Evolutionary conservation across 1,140 invertebrate genomes (phyloP).

Genomic region (Heliconius hermathena): DNA sequence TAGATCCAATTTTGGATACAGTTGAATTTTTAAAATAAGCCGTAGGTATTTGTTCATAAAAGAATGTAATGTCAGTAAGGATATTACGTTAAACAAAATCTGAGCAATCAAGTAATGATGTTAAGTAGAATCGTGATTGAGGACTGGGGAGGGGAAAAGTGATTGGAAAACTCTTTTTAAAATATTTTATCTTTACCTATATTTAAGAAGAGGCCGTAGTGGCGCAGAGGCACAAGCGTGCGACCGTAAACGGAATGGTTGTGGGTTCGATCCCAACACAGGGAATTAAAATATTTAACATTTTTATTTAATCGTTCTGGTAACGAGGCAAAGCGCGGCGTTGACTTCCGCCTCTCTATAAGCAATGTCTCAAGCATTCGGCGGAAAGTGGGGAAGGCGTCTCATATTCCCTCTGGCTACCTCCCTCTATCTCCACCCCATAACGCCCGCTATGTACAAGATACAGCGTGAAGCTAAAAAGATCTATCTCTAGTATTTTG

Average conservation of each 20-base stretch:
- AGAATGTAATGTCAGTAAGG: slow-evolving; percentile 34
- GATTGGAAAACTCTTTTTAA: neutral
- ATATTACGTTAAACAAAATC: slow-evolving; percentile 43
- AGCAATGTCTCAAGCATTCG: no score
- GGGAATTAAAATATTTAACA: neutral
- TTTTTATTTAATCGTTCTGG: neutral
- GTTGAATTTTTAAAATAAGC: slow-evolving; percentile 15
- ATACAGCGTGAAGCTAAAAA: neutral
- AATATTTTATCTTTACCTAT: no score
- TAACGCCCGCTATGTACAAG: neutral
- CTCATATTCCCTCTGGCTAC: neutral
- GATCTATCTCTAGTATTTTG: no score
- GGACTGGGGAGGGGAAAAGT: neutral
- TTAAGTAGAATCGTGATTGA: slow-evolving; percentile 43
- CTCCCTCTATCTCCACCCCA: neutral
- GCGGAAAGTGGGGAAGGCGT: no score
- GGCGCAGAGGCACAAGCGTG: neutral
- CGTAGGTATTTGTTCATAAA: slow-evolving; percentile 16
- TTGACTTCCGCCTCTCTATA: neutral
- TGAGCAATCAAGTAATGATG: slow-evolving; percentile 48
- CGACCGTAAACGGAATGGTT: neutral
- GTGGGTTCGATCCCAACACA: neutral
- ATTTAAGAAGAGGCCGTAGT: no score
- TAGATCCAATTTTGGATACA: neutral
- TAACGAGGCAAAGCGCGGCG: neutral